Percentiles rank a stretch among this genome's conserved stretches.
phyloP scores from a whole-genome alignment of 1,140 invertebrate genomes.

The Trinorchestia longiramus region DNA sequence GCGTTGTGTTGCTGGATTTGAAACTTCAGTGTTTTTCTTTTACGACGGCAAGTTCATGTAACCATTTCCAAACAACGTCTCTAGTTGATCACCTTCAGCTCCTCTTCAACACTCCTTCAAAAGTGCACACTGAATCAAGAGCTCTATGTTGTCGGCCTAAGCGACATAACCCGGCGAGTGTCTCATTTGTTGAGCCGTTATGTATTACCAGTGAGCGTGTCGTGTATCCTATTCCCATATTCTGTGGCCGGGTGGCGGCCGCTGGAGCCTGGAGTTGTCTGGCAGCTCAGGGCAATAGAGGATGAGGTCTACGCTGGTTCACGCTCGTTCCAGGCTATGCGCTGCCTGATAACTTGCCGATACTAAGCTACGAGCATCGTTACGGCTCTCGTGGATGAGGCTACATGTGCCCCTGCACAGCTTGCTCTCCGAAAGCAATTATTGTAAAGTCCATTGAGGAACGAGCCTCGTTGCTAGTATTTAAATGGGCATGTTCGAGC shows the following conservation, averaged over 20 bases:
- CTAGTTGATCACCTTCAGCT: background rate
- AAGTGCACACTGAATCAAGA: background rate
- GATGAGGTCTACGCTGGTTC: background rate
- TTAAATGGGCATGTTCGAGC: slow-evolving; percentile 42
- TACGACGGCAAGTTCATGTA: background rate
- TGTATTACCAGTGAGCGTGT: background rate
- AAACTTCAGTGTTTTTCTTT: background rate
- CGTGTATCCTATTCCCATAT: background rate
- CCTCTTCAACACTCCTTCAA: background rate
- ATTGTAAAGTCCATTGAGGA: slow-evolving; percentile 36
- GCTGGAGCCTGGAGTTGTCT: background rate
- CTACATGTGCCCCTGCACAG: background rate
- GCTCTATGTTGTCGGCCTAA: background rate
- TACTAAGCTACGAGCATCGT: slow-evolving; percentile 34
- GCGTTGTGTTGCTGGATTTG: too few species aligned
- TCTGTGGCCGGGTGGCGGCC: too few species aligned
- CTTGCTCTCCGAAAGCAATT: slow-evolving; percentile 30
- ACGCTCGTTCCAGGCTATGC: background rate
- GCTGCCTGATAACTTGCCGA: background rate
- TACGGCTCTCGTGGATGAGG: slow-evolving; percentile 32
- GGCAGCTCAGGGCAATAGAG: background rate
- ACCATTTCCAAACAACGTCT: background rate
- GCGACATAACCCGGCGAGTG: background rate
- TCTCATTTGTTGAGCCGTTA: background rate
- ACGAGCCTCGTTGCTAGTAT: slow-evolving; percentile 24